These are phyloP conservation scores for Pristionchus maxplancki DNA, from an alignment of 2,888 invertebrate genomes.

Conservation along the genomic window DNA sequence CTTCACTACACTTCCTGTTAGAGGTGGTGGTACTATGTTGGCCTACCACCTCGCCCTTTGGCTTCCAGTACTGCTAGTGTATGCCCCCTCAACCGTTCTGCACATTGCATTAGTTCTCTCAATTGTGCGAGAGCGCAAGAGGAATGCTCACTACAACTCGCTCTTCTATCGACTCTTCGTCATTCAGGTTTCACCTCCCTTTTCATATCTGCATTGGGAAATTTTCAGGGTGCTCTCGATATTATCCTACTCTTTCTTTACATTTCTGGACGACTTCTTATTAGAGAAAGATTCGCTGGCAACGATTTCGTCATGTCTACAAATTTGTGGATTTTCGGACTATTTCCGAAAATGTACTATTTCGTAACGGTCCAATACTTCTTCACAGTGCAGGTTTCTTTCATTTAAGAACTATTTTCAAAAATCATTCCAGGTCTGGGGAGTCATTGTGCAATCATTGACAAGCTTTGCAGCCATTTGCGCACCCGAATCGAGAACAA, in stretches of 20 bases:
- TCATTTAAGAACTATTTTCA: too few species aligned
- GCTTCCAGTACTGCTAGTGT: not conserved
- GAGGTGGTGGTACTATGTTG: too few species aligned
- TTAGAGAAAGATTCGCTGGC: not conserved
- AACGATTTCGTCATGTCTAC: not conserved
- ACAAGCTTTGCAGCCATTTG: not conserved
- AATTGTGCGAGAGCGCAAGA: not conserved
- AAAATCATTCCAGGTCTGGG: not conserved
- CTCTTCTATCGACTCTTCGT: not conserved
- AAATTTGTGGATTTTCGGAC: not conserved
- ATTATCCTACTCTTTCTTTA: not conserved
- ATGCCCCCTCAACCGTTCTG: not conserved
- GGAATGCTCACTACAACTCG: not conserved
- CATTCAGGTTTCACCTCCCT: not conserved
- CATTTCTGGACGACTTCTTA: not conserved
- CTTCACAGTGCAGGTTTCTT: not conserved
- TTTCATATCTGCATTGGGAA: not conserved
- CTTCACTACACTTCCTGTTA: too few species aligned
- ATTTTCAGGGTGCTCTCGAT: not conserved
- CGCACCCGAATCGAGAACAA: not conserved
- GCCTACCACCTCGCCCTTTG: not conserved
- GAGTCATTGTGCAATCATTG: not conserved
- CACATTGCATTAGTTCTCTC: not conserved
- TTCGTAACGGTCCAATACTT: not conserved
- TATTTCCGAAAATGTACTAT: not conserved